phyloP scores from a whole-genome alignment of 1,140 invertebrate genomes.

The Hermatobates lingyangjiaoensis region DNA sequence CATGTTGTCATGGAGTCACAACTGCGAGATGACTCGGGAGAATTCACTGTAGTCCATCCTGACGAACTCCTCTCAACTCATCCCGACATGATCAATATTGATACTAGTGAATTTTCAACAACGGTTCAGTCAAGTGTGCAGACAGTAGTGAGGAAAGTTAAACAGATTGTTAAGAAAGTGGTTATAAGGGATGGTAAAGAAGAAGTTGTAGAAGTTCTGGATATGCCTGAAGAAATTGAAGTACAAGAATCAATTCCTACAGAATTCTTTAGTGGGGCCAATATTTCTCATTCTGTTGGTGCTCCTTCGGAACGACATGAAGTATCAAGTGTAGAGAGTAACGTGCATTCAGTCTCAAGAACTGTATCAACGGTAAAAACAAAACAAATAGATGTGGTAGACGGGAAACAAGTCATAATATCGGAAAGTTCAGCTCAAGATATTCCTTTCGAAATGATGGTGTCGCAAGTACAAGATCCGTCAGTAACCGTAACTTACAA shows the following conservation, averaged over 20 bases:
- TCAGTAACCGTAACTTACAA: neutral
- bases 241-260: constrained; percentile 31
- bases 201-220: constrained; percentile 53
- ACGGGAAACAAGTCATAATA: no score
- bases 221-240: constrained; percentile 64
- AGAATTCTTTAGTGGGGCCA: neutral
- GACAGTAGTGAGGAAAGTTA: constrained; percentile 34
- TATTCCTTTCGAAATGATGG: constrained; percentile 57
- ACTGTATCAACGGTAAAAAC: neutral
- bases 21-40: no score
- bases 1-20: no score
- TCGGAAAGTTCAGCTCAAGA: no score
- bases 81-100: neutral
- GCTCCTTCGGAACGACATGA: neutral
- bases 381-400: neutral
- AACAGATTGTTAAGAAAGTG: constrained; percentile 49
- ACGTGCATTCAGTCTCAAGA: no score
- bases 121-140: neutral
- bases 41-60: no score
- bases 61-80: no score
- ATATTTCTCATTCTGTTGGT: neutral
- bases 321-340: no score
- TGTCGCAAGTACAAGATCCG: constrained; percentile 21
- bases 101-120: neutral
- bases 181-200: constrained; percentile 66